These are phyloP conservation scores for Ectemnius continuus DNA, from an alignment of 2,888 invertebrate genomes.

Conservation along the genomic window DNA sequence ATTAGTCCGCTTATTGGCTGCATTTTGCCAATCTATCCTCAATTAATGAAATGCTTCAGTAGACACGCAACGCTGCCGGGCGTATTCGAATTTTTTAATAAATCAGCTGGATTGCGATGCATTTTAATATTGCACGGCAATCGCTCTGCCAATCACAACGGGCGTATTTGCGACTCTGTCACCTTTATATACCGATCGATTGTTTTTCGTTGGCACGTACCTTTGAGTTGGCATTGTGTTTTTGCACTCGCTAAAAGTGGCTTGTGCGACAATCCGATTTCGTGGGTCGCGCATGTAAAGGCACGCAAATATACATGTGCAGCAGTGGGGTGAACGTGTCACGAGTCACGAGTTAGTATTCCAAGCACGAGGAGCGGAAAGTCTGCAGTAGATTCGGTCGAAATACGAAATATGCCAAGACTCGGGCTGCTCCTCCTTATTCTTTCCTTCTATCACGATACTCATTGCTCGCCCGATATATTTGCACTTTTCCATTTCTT, in stretches of 20 bases:
- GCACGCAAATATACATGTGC: constrained; percentile 36
- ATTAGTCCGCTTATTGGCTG: background rate
- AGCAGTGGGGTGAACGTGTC: constrained; percentile 42
- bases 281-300: constrained; percentile 10
- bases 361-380: constrained; percentile 43
- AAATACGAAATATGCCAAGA: constrained; percentile 14
- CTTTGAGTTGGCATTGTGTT: too few species aligned
- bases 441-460: too few species aligned
- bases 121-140: too few species aligned
- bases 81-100: too few species aligned
- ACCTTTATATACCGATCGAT: too few species aligned
- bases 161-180: too few species aligned
- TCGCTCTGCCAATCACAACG: too few species aligned
- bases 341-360: constrained; percentile 54
- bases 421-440: background rate
- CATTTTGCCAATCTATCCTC: background rate
- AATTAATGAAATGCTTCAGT: constrained; percentile 6
- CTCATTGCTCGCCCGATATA: too few species aligned
- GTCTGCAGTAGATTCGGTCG: constrained; percentile 40
- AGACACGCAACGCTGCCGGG: background rate
- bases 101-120: too few species aligned
- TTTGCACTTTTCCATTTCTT: too few species aligned
- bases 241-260: constrained; percentile 15
- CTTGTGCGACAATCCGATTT: constrained; percentile 22
- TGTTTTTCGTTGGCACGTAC: too few species aligned